Conservation (phyloP, 2,797 vertebrate species). For the Brachyrhaphis roseni region DNA sequence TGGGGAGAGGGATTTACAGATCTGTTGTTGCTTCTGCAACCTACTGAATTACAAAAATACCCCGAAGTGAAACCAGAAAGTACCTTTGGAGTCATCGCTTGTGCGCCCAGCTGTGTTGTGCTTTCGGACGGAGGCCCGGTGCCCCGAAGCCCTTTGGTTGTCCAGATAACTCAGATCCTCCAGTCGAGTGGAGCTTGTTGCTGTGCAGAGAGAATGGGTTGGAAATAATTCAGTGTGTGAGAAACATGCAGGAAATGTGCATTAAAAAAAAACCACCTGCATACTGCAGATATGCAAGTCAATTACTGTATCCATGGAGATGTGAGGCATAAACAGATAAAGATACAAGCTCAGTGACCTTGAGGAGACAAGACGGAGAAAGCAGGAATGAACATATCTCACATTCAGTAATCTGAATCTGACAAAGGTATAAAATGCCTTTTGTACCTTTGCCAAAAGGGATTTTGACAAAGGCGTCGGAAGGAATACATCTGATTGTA, state of each 20-base stretch:
- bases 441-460: no score
- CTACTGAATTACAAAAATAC: conserved; percentile 16
- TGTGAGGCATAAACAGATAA: conserved; percentile 47
- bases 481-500: conserved; percentile 27
- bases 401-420: conserved; percentile 14
- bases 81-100: conserved; percentile 92
- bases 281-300: conserved; percentile 54
- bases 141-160: conserved; percentile 87
- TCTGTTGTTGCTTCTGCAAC: conserved; percentile 24
- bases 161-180: conserved; percentile 95
- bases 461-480: conserved; percentile 33
- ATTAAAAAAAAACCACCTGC: conserved; percentile 27
- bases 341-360: conserved; percentile 51
- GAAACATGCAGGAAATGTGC: conserved; percentile 40
- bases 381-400: conserved; percentile 33
- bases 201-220: conserved; percentile 67
- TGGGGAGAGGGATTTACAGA: neutral
- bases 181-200: conserved; percentile 94
- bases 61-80: conserved; percentile 8
- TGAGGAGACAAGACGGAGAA: conserved; percentile 35
- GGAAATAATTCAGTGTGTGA: conserved; percentile 32
- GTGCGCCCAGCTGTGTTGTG: conserved; percentile 87
- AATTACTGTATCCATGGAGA: conserved; percentile 72
- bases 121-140: conserved; percentile 89
- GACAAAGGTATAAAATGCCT: conserved; percentile 30